phyloP scores from a whole-genome alignment of 2,113 vertebrate species.

The Trematomus loennbergii region DNA sequence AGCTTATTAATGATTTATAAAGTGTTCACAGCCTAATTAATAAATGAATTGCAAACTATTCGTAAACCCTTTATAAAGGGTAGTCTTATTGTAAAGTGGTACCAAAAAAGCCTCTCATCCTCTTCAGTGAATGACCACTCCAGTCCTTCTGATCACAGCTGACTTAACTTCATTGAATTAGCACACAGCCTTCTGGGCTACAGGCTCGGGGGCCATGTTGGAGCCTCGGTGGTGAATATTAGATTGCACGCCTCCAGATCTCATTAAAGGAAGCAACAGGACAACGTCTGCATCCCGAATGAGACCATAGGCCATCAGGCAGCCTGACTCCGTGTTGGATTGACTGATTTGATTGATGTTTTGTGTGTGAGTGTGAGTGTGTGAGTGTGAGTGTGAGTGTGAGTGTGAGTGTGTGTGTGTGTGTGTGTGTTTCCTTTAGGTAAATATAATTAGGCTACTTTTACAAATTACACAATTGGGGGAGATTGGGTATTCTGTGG shows the following conservation, averaged over 20 bases:
- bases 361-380: constrained; percentile 20
- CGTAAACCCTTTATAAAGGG: too few relatives aligned
- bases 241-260: constrained; percentile 82
- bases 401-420: background rate
- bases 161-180: constrained; percentile 78
- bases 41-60: too few relatives aligned
- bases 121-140: constrained; percentile 57
- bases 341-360: constrained; percentile 69
- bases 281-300: constrained; percentile 79
- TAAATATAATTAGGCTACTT: constrained; percentile 55
- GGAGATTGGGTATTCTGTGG: constrained; percentile 14
- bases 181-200: constrained; percentile 64
- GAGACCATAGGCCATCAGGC: constrained; percentile 74
- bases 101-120: constrained; percentile 1
- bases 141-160: constrained; percentile 64
- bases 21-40: too few relatives aligned
- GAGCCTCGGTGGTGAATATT: constrained; percentile 79
- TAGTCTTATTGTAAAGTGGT: too few relatives aligned
- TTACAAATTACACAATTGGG: constrained; percentile 34
- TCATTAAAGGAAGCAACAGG: constrained; percentile 81
- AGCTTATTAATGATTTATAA: too few relatives aligned
- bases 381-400: background rate
- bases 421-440: constrained; percentile 18
- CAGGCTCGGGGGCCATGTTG: constrained; percentile 70
- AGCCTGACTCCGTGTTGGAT: constrained; percentile 63